Percentiles rank a stretch among this genome's conserved stretches.
phyloP scores from a whole-genome alignment of 2,797 vertebrate species.

The Anomalospiza imberbis region DNA sequence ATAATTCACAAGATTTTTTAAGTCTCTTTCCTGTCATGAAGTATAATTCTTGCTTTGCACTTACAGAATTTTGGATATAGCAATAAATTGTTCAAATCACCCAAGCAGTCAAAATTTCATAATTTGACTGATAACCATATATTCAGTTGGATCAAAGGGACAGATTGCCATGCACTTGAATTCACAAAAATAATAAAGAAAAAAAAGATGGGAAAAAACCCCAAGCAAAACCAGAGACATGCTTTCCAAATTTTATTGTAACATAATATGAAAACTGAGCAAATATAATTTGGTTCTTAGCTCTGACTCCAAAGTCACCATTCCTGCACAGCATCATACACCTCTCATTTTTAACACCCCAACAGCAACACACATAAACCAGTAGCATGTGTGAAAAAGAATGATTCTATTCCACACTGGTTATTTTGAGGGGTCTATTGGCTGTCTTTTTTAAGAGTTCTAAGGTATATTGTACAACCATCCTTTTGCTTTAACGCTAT shows the following conservation, averaged over 20 bases:
- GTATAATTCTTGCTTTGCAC: not conserved
- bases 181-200: not conserved
- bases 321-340: slow-evolving; percentile 36
- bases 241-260: not conserved
- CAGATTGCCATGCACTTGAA: not conserved
- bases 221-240: not conserved
- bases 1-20: not conserved
- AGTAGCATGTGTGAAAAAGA: slow-evolving; percentile 49
- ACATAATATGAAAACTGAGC: slow-evolving; percentile 10
- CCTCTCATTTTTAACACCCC: slow-evolving; percentile 61
- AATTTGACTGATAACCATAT: not conserved
- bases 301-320: slow-evolving; percentile 5
- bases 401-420: not conserved
- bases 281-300: slow-evolving; percentile 8
- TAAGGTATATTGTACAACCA: slow-evolving; percentile 33
- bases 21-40: not conserved
- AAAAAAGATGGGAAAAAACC: not conserved
- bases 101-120: not conserved
- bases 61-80: not conserved
- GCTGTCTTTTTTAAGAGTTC: not conserved
- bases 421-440: not conserved
- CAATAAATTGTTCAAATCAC: not conserved
- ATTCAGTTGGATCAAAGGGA: not conserved
- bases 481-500: slow-evolving; percentile 48
- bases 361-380: slow-evolving; percentile 22